Base-by-base conservation (phyloP, 2,113 vertebrate genomes). In the Zapus hudsonius region DNA sequence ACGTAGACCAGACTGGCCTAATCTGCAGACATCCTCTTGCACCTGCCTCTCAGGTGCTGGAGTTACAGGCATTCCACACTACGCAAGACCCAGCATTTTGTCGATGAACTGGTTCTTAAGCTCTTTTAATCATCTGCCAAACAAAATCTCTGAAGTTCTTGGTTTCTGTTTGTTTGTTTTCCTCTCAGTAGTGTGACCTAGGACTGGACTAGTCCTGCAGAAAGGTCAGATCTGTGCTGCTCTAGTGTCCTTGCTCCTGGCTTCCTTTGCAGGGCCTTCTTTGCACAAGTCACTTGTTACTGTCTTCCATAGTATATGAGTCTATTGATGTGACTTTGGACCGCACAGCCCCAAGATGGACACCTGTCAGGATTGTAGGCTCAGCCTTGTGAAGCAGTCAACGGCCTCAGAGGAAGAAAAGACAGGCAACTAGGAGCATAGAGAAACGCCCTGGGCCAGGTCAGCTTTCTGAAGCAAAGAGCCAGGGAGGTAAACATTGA, bases 321-420 rank as follows among this genome's bases (percentile, higher is more conserved):
- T 86, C 20, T 40, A 64, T 69, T 84, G 84, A 66, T 94, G 20
- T 83, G 66, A 79, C 76, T 93, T 89, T 84, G 80, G 81, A 89
- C n/a, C 31, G 44, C 38, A 82, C 31, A 89, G 87, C 73, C 42
- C 55, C 52, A 44, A 73, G 73, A 89, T 89, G 84, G 82, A 92
- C 74, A 52, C 83, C 76, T 75, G 57, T 93, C 92, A 64, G 84
- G 67, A 33, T 84, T 91, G 74, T 36, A 44, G 57, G 61, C 88
- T 92, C 52, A 81, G n/a, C 80, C 33, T 76, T 75, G 23, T 80
- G 59, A 74, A 81, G 74, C 73, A 67, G 40, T 84, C 64, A 47
- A 61, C 72, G 75, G 16, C 67, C 5, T 92, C 57, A 75, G n/a
- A 87, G 76, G 80, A 38, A 84, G 55, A 52, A 89, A 84, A 27